phyloP scores from a whole-genome alignment of 1,140 invertebrate genomes.

The Drosophila obscura region DNA sequence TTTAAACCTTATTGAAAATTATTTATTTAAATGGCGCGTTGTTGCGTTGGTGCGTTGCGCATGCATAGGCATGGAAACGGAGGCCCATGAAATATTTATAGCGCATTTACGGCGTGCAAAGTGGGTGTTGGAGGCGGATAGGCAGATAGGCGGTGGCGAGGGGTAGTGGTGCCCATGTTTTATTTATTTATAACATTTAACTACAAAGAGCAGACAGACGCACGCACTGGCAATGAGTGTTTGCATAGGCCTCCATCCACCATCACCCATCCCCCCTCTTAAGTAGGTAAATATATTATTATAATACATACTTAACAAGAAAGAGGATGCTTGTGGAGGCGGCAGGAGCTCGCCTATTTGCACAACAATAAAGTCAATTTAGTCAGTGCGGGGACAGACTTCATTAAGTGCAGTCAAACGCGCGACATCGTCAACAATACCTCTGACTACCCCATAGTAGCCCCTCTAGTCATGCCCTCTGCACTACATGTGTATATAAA shows the following conservation, averaged over 20 bases:
- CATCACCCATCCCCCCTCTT: not conserved
- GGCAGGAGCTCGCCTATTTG: conserved; percentile 64
- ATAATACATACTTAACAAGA: conserved; percentile 75
- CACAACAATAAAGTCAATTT: conserved; percentile 79
- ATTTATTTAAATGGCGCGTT: conserved; percentile 66
- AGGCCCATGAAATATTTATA: conserved; percentile 64
- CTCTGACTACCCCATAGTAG: conserved; percentile 10
- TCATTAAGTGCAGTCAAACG: conserved; percentile 76
- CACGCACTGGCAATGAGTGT: conserved; percentile 58
- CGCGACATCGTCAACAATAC: conserved; percentile 57
- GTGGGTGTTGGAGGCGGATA: conserved; percentile 16
- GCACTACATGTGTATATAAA: conserved; percentile 51
- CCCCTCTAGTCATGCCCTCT: no score
- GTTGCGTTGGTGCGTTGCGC: conserved; percentile 12
- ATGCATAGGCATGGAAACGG: not conserved
- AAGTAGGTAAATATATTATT: conserved; percentile 70
- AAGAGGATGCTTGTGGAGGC: conserved; percentile 17
- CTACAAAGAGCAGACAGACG: conserved; percentile 54
- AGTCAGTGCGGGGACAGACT: conserved; percentile 58
- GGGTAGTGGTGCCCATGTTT: conserved; percentile 52
- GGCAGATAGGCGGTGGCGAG: not conserved
- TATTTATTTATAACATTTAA: conserved; percentile 76
- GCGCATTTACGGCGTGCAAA: conserved; percentile 7
- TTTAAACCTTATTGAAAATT: conserved; percentile 65
- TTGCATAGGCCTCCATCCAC: conserved; percentile 39